Evolutionary conservation across 2,113 vertebrate species (phyloP).

Genomic region (Patagioenas fasciata): DNA sequence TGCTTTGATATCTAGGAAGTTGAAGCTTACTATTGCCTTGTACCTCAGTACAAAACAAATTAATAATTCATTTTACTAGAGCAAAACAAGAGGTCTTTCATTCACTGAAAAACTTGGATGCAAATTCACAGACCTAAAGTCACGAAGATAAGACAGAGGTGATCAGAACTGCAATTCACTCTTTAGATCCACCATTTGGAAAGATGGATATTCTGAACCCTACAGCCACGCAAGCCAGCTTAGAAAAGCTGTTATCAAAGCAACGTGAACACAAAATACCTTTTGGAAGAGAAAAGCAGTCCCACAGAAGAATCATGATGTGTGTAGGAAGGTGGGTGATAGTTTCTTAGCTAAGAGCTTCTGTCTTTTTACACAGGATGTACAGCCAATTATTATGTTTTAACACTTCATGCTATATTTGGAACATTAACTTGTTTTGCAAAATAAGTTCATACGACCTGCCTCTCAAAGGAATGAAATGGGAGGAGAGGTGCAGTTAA

Average conservation of each 20-base stretch:
- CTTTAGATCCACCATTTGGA: not conserved
- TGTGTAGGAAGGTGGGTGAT: not conserved
- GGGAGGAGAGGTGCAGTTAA: not conserved
- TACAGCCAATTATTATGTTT: not conserved
- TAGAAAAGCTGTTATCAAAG: not conserved
- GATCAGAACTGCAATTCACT: not conserved
- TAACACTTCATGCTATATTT: not conserved
- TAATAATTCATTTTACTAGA: slow-evolving; percentile 26
- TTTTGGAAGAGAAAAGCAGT: not conserved
- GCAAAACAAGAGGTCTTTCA: not conserved
- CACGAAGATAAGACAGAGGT: not conserved
- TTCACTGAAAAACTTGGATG: not conserved
- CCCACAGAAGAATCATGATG: not conserved
- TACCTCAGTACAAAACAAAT: not conserved
- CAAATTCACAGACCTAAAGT: not conserved
- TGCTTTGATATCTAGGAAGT: not conserved
- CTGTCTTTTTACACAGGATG: not conserved
- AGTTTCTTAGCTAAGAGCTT: not conserved
- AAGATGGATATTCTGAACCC: not conserved
- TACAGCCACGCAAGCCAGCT: not conserved
- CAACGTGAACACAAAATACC: not conserved
- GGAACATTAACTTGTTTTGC: not conserved
- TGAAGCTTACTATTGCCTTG: not conserved
- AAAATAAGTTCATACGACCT: not conserved
- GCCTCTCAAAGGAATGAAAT: not conserved